phyloP scores from a whole-genome alignment of 1,140 invertebrate genomes.

The Ganaspis sp. region DNA sequence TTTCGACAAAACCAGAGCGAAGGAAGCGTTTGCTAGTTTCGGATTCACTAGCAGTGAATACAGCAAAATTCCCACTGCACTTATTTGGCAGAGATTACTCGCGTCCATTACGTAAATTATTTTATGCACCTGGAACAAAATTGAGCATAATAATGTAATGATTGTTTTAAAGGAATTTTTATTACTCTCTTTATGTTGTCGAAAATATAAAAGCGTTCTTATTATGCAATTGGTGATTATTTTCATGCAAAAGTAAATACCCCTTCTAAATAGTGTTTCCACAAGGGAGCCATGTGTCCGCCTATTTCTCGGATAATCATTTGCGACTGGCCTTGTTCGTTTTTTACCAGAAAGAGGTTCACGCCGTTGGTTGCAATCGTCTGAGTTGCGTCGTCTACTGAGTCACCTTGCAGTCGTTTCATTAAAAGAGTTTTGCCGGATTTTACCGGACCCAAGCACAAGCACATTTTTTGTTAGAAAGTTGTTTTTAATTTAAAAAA shows the following conservation, averaged over 20 bases:
- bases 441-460: slow-evolving; percentile 86
- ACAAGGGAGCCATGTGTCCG: slow-evolving; percentile 86
- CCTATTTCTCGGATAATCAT: slow-evolving; percentile 82
- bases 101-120: slow-evolving; percentile 87
- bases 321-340: slow-evolving; percentile 72
- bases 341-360: slow-evolving; percentile 82
- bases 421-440: slow-evolving; percentile 89
- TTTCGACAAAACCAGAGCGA: slow-evolving; percentile 86
- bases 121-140: slow-evolving; percentile 71
- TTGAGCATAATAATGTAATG: background rate
- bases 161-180: no score
- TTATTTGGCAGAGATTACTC: slow-evolving; percentile 88
- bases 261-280: slow-evolving; percentile 84
- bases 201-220: no score
- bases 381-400: slow-evolving; percentile 83
- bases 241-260: slow-evolving; percentile 60
- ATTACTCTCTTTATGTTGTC: no score
- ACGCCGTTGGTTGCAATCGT: slow-evolving; percentile 87
- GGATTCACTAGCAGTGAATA: slow-evolving; percentile 86
- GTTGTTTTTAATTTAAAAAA: no score
- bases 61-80: slow-evolving; percentile 85
- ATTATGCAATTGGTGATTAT: no score
- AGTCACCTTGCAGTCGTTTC: slow-evolving; percentile 82
- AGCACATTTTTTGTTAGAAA: slow-evolving; percentile 67
- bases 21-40: slow-evolving; percentile 79